These are phyloP conservation scores for Eudyptes chrysolophus DNA, from an alignment of 2,113 vertebrate species.

Conservation along the genomic window DNA sequence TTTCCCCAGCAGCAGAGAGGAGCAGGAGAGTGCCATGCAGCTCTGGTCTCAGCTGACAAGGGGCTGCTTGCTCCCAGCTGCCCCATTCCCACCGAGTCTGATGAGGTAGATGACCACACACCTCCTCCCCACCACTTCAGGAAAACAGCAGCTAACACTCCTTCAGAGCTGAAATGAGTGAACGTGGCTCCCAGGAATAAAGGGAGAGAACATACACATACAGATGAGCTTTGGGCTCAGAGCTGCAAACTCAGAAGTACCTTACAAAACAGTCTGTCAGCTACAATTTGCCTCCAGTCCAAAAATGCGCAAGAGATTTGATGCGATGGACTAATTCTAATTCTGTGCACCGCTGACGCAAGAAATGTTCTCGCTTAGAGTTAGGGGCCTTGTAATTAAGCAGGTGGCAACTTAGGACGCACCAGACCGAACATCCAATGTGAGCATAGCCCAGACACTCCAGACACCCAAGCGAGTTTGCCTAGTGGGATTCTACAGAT, in stretches of 20 bases:
- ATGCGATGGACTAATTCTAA: not conserved
- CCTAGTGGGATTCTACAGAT: not conserved
- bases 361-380: not conserved
- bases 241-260: not conserved
- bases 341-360: not conserved
- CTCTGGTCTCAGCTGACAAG: not conserved
- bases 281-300: not conserved
- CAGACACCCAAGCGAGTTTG: not conserved
- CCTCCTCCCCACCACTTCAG: not conserved
- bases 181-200: not conserved
- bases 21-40: not conserved
- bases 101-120: not conserved
- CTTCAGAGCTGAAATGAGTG: not conserved
- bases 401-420: not conserved
- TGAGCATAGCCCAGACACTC: not conserved
- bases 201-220: not conserved
- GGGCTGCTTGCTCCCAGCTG: not conserved
- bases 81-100: not conserved
- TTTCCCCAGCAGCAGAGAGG: not conserved
- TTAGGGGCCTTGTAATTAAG: not conserved
- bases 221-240: not conserved
- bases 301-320: not conserved
- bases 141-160: not conserved
- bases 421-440: not conserved
- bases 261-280: not conserved